Evolutionary conservation across 2,888 invertebrate species (phyloP).

Genomic region (Gnatocerus cornutus): DNA sequence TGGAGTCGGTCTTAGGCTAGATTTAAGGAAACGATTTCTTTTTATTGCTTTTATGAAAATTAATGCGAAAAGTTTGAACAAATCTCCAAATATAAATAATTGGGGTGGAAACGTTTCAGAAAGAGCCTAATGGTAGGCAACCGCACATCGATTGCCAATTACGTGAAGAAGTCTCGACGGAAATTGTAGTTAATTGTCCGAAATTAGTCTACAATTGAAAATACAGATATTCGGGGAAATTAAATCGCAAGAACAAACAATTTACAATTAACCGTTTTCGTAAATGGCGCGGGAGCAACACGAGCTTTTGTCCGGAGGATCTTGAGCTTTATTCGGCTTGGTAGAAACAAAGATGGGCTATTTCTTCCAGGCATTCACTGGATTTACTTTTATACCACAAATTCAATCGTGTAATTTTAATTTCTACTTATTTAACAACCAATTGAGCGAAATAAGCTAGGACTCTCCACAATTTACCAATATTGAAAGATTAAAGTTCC

Average conservation of each 20-base stretch:
- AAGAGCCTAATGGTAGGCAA: too few species aligned
- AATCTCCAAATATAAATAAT: conserved; percentile 9
- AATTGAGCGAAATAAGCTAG: too few species aligned
- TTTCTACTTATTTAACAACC: too few species aligned
- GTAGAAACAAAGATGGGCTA: too few species aligned
- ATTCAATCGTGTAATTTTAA: too few species aligned
- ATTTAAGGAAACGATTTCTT: conserved; percentile 10
- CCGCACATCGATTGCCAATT: too few species aligned
- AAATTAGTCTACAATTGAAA: conserved; percentile 26
- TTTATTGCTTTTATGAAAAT: conserved; percentile 32
- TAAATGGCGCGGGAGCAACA: conserved; percentile 14
- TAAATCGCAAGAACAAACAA: conserved; percentile 25
- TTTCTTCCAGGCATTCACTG: too few species aligned
- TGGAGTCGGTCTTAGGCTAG: conserved; percentile 2
- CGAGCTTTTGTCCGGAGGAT: conserved; percentile 36
- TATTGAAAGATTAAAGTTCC: too few species aligned
- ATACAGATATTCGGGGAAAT: conserved; percentile 12
- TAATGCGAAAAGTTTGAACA: conserved; percentile 19
- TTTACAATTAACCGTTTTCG: conserved; percentile 43
- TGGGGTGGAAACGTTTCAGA: neutral
- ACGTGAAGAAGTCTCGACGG: too few species aligned
- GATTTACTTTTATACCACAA: too few species aligned
- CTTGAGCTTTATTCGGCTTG: conserved; percentile 10
- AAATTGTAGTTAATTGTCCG: conserved; percentile 21
- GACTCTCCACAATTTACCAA: too few species aligned